Percentiles rank a stretch among this genome's conserved stretches.
Conservation (phyloP, 2,888 invertebrate genomes). For the Coelopa pilipes region DNA sequence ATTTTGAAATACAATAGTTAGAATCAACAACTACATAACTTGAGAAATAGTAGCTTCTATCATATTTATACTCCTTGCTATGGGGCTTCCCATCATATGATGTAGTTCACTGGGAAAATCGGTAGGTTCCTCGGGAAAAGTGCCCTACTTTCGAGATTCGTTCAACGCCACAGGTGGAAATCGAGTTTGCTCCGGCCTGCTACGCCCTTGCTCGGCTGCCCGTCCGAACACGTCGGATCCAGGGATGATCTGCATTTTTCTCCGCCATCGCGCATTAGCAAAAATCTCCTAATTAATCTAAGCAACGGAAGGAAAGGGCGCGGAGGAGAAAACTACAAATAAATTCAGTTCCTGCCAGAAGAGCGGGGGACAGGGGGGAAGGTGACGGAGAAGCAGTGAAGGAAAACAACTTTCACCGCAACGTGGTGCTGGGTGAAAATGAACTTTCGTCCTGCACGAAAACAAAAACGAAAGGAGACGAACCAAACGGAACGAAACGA, state of each 20-base stretch:
- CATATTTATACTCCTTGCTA: no score
- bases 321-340: neutral
- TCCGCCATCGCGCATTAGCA: neutral
- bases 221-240: neutral
- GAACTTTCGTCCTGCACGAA: conserved; percentile 22
- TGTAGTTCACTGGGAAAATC: no score
- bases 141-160: no score
- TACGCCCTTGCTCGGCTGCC: no score
- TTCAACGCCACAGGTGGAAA: no score
- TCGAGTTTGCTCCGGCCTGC: no score
- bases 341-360: neutral
- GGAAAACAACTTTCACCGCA: conserved; percentile 37
- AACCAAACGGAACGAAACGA: conserved; percentile 12
- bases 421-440: conserved; percentile 13
- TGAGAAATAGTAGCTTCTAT: no score
- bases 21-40: no score
- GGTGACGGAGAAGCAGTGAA: conserved; percentile 17
- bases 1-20: no score
- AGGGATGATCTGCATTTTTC: neutral
- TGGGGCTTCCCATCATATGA: no score
- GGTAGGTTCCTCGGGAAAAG: no score
- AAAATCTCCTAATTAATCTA: conserved; percentile 15
- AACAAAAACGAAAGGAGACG: conserved; percentile 23
- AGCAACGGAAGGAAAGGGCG: neutral
- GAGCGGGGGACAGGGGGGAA: no score